Percentiles rank a stretch among this genome's conserved stretches.
Evolutionary conservation across 1,140 invertebrate species (phyloP).

Genomic region (Leptopilina clavipes): DNA sequence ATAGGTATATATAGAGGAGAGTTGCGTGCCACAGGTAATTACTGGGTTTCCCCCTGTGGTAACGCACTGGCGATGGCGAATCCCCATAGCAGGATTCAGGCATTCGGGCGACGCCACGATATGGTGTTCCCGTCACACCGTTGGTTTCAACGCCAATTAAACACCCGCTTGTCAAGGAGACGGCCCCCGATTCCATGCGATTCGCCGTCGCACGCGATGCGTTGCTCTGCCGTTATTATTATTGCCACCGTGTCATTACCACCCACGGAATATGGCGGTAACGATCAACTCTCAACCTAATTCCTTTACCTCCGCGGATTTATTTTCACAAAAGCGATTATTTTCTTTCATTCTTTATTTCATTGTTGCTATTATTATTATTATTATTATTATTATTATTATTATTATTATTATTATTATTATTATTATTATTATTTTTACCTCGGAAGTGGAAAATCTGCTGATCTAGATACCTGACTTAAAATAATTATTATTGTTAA

Average conservation of each 20-base stretch:
- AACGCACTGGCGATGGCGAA: constrained; percentile 71
- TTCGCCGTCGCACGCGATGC: constrained; percentile 73
- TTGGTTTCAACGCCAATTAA: constrained; percentile 76
- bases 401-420: too few species aligned
- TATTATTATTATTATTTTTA: too few species aligned
- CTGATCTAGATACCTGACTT: too few species aligned
- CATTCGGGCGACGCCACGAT: constrained; percentile 71
- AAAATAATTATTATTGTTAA: too few species aligned
- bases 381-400: too few species aligned
- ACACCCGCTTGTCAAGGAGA: constrained; percentile 75
- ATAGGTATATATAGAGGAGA: constrained; percentile 38
- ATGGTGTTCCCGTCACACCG: constrained; percentile 71
- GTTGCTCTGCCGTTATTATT: constrained; percentile 61
- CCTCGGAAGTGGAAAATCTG: too few species aligned
- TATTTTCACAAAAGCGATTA: too few species aligned
- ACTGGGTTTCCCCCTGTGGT: constrained; percentile 70
- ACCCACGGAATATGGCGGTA: constrained; percentile 62
- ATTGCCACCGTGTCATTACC: constrained; percentile 67
- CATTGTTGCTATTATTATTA: too few species aligned
- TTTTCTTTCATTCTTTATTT: too few species aligned
- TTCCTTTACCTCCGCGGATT: not conserved
- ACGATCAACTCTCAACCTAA: constrained; percentile 31
- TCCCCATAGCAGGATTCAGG: constrained; percentile 68
- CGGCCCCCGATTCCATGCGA: constrained; percentile 63
- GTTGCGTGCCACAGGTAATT: constrained; percentile 73